phyloP scores from a whole-genome alignment of 2,888 invertebrate species.

The Villa cingulata region DNA sequence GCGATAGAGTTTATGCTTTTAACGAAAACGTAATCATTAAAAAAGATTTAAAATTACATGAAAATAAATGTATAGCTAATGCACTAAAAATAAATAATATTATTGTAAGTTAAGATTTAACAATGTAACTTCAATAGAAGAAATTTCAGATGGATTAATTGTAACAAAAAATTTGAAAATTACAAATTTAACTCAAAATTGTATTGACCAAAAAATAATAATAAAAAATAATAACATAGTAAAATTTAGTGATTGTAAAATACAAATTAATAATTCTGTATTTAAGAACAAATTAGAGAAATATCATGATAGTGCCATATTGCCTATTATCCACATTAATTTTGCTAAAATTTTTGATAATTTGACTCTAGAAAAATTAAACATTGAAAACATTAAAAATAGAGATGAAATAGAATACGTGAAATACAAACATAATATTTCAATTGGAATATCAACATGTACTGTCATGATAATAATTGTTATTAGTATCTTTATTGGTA shows the following conservation, averaged over 20 bases:
- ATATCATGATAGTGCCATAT: background rate
- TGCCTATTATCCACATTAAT: background rate
- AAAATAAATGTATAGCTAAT: background rate
- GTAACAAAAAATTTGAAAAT: background rate
- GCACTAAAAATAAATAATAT: background rate
- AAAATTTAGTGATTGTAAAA: background rate
- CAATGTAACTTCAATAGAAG: background rate
- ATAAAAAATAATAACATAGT: background rate
- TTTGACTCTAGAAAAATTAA: background rate
- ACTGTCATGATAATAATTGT: background rate
- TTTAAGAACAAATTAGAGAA: background rate
- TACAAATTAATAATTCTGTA: background rate
- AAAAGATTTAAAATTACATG: background rate
- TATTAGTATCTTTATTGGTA: too few species aligned
- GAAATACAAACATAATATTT: background rate
- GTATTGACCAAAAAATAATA: background rate
- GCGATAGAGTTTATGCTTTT: background rate
- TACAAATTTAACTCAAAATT: background rate
- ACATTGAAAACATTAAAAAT: background rate
- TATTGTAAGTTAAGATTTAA: background rate
- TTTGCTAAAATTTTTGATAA: background rate
- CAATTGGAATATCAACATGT: background rate
- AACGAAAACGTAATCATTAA: background rate
- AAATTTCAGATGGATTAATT: background rate
- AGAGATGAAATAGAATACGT: background rate